These are phyloP conservation scores for Brevimyrus niger DNA, from an alignment of 2,113 vertebrate species.

Conservation along the genomic window DNA sequence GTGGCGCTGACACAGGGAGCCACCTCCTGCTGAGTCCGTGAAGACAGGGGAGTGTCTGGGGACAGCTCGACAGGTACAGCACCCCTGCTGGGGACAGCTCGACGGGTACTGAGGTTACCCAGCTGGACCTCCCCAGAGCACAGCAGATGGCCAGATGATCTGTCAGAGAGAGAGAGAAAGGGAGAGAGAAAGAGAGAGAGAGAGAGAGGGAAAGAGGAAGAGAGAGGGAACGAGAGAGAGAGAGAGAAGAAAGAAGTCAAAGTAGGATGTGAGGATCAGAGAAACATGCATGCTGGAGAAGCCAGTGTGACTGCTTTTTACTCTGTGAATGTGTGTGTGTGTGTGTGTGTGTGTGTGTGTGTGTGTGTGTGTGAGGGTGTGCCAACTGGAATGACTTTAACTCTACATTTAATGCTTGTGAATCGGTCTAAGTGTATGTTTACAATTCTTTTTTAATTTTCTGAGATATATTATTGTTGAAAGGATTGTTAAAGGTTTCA, in stretches of 20 bases:
- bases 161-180: background rate
- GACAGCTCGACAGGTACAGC: background rate
- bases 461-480: slow-evolving; percentile 21
- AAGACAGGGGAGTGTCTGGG: background rate
- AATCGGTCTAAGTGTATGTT: slow-evolving; percentile 19
- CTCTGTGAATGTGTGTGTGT: background rate
- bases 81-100: background rate
- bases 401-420: slow-evolving; percentile 16
- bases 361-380: background rate
- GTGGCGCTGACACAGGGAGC: background rate
- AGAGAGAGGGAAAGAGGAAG: background rate
- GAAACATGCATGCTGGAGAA: slow-evolving; percentile 8
- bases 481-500: slow-evolving; percentile 24
- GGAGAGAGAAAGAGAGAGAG: background rate
- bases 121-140: background rate
- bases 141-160: background rate
- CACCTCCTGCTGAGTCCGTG: background rate
- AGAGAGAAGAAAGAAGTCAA: background rate
- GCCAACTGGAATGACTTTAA: background rate
- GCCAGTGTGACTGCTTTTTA: slow-evolving; percentile 3
- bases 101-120: background rate
- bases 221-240: background rate
- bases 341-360: slow-evolving; percentile 13
- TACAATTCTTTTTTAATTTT: slow-evolving; percentile 14
- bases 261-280: background rate